phyloP scores from a whole-genome alignment of 2,888 invertebrate species.

The Cerceris rybyensis region DNA sequence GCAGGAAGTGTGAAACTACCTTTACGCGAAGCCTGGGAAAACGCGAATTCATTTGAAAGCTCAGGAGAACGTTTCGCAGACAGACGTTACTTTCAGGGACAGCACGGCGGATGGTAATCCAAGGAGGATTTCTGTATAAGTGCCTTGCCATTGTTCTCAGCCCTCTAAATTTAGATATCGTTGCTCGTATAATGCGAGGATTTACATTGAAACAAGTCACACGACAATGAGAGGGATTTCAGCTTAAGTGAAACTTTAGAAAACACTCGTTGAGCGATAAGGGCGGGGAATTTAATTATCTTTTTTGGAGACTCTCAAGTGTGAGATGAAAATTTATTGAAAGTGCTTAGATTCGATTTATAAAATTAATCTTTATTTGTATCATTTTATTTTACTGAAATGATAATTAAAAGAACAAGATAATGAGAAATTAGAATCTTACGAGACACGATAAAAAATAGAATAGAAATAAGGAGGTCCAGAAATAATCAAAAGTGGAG shows the following conservation, averaged over 20 bases:
- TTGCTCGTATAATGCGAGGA: slow-evolving; percentile 26
- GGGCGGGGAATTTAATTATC: slow-evolving; percentile 1
- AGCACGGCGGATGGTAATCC: slow-evolving; percentile 41
- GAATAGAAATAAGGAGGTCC: too few relatives aligned
- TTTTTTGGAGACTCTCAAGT: not conserved
- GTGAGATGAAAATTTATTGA: too few relatives aligned
- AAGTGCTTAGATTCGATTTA: too few relatives aligned
- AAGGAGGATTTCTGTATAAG: slow-evolving; percentile 37
- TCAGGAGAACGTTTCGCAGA: slow-evolving; percentile 10
- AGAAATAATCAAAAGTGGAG: too few relatives aligned
- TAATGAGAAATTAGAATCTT: too few relatives aligned
- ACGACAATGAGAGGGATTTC: slow-evolving; percentile 3
- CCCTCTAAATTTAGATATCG: slow-evolving; percentile 35
- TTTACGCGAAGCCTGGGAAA: slow-evolving; percentile 1
- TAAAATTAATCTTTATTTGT: too few relatives aligned
- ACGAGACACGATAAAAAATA: too few relatives aligned
- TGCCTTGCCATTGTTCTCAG: slow-evolving; percentile 48
- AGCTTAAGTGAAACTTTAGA: slow-evolving; percentile 2
- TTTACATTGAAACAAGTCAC: slow-evolving; percentile 19
- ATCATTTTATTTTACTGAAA: too few relatives aligned
- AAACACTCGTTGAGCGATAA: slow-evolving; percentile 7
- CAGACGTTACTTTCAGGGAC: slow-evolving; percentile 34
- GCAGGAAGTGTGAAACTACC: too few relatives aligned
- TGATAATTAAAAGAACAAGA: too few relatives aligned
- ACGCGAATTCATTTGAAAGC: slow-evolving; percentile 15